Base-by-base conservation (phyloP, 2,113 vertebrate genomes). In the Catharus fuscescens region DNA sequence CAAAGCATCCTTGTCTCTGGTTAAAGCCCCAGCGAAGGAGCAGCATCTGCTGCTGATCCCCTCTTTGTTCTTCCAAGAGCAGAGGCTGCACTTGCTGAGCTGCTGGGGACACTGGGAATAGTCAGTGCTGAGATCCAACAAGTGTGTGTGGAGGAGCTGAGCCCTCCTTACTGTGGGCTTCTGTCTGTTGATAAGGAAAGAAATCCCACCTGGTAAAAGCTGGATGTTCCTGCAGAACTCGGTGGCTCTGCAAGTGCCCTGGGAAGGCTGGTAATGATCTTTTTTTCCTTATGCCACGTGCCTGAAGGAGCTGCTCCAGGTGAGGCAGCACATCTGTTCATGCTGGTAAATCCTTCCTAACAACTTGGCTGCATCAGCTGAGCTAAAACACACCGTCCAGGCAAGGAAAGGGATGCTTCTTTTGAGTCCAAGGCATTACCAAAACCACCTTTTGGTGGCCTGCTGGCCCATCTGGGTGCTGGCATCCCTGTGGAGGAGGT, bases 31-130 rank as follows among this genome's bases (percentile, higher is more conserved):
- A 16, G 76, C 0, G 0, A 60, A 71, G 77, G 44, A 89, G 87
- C 81, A 80, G 85, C 82, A 67, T 92, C 86, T 92, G 88, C 88
- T 94, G 57, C 84, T 86, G 48, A 88, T 86, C 86, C 82, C 64
- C 47, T 70, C 86, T 91, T 92, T 95, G 91, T 34, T 88, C 69
- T 60, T 73, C 60, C 20, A 1, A 15, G 85, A 64, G 65, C 69
- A 19, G 80, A 57, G 70, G 40, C 2, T 32, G 70, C 48, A 38
- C 80, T 93, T 79, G 80, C 80, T 44, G 91, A 69, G 86, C 77
- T 67, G 44, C n/a, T 26, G 53, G 32, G 42, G 53, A 28, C 18
- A 1, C 1, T 4, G 38, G 47, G 50, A 52, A 36, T 11, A 29
- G 50, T 24, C 72, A 14, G 24, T 31, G 62, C 59, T 21, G 59